These are phyloP conservation scores for Caloenas nicobarica DNA, from an alignment of 2,113 vertebrate species.

Conservation along the genomic window DNA sequence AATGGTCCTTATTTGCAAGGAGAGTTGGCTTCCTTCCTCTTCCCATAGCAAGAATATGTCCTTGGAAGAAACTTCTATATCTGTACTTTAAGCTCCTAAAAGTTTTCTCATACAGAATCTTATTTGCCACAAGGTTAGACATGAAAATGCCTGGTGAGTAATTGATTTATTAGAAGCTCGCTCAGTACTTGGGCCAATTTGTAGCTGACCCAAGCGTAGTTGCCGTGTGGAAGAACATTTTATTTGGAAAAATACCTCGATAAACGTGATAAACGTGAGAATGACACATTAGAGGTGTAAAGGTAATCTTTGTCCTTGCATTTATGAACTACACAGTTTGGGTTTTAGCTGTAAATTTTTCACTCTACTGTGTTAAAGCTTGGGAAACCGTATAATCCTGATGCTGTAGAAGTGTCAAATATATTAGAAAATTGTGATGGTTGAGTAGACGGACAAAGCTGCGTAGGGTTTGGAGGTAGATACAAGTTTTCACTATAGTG, in stretches of 20 bases:
- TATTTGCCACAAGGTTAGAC: not conserved
- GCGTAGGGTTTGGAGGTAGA: not conserved
- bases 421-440: not conserved
- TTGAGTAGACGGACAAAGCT: not conserved
- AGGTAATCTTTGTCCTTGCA: not conserved
- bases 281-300: not conserved
- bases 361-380: not conserved
- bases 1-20: not conserved
- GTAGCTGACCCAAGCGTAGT: not conserved
- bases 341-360: not conserved
- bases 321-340: not conserved
- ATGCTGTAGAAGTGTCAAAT: not conserved
- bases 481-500: not conserved
- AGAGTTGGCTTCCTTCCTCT: not conserved
- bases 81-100: not conserved
- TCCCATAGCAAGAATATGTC: not conserved
- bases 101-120: not conserved
- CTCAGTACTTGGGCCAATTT: not conserved
- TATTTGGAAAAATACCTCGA: not conserved
- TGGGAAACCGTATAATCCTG: not conserved
- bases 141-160: not conserved
- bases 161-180: not conserved
- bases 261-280: not conserved
- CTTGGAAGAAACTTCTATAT: not conserved
- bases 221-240: not conserved